A percentile compares a stretch with the other conserved stretches of the same genome.
Conservation (phyloP, 2,113 vertebrate genomes). For the Mormyrus lacerda region DNA sequence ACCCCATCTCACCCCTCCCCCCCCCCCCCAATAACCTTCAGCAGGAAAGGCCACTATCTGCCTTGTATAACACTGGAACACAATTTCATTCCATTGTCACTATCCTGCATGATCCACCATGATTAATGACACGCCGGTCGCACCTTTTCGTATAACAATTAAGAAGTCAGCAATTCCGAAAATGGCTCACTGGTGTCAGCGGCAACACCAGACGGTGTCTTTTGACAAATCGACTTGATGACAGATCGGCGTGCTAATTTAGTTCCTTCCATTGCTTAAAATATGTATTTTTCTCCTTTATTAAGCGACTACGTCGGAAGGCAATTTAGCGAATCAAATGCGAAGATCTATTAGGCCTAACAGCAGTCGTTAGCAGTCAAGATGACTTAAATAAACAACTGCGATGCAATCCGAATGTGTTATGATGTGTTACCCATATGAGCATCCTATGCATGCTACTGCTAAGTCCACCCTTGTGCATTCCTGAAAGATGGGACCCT, state of each 20-base stretch:
- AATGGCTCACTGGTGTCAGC: not conserved
- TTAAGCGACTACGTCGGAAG: not conserved
- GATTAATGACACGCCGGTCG: not conserved
- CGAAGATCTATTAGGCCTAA: not conserved
- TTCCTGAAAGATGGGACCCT: conserved; percentile 21
- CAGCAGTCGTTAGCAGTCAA: not conserved
- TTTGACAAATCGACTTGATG: not conserved
- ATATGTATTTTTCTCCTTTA: not conserved
- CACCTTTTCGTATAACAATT: not conserved
- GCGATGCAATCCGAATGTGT: not conserved
- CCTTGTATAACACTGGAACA: not conserved
- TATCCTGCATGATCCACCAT: not conserved
- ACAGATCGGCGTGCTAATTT: not conserved
- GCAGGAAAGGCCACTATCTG: not conserved
- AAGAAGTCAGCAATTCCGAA: not conserved
- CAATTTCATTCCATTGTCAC: not conserved
- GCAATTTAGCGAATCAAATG: not conserved
- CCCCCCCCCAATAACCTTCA: not conserved
- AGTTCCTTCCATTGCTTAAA: not conserved
- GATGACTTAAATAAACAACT: conserved; percentile 4
- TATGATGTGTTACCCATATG: not conserved
- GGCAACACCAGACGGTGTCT: not conserved
- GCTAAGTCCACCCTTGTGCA: not conserved
- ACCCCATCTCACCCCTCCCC: not conserved
- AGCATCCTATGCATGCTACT: not conserved